A percentile compares a stretch with the other conserved stretches of the same genome.
These are phyloP conservation scores for Panzeria rudis DNA, from an alignment of 2,888 invertebrate genomes.

Conservation along the genomic window DNA sequence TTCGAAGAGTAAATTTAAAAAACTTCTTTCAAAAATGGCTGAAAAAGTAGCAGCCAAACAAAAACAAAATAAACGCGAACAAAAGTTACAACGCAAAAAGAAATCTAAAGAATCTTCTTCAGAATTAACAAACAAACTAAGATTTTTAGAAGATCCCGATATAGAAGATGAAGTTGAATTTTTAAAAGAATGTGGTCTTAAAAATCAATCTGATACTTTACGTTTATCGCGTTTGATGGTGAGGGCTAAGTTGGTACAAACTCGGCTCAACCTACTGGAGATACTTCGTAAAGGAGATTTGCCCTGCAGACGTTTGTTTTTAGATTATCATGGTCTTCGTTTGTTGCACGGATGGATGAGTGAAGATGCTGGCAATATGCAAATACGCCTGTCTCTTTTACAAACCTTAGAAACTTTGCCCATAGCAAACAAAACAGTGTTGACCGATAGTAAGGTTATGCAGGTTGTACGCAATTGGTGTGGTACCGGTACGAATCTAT, in stretches of 20 bases:
- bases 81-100: slow-evolving; percentile 78
- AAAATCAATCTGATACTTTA: slow-evolving; percentile 95
- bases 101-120: slow-evolving; percentile 52
- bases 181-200: slow-evolving; percentile 90
- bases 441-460: slow-evolving; percentile 96
- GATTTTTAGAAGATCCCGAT: slow-evolving; percentile 87
- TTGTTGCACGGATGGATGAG: slow-evolving; percentile 97
- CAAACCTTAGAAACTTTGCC: slow-evolving; percentile 93
- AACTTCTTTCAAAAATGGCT: slow-evolving; percentile 73
- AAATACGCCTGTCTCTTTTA: slow-evolving; percentile 88
- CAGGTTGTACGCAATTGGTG: slow-evolving; percentile 94
- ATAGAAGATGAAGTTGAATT: slow-evolving; percentile 94
- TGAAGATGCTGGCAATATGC: slow-evolving; percentile 84
- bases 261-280: slow-evolving; percentile 90
- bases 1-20: slow-evolving; percentile 74
- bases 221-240: slow-evolving; percentile 96
- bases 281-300: slow-evolving; percentile 91
- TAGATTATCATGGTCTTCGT: slow-evolving; percentile 96
- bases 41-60: slow-evolving; percentile 75
- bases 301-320: slow-evolving; percentile 93
- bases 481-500: slow-evolving; percentile 75
- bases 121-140: slow-evolving; percentile 66
- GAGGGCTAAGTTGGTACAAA: slow-evolving; percentile 92
- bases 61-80: slow-evolving; percentile 76
- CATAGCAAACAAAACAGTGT: slow-evolving; percentile 95